phyloP scores from a whole-genome alignment of 2,888 invertebrate genomes.

The Teleogryllus oceanicus region DNA sequence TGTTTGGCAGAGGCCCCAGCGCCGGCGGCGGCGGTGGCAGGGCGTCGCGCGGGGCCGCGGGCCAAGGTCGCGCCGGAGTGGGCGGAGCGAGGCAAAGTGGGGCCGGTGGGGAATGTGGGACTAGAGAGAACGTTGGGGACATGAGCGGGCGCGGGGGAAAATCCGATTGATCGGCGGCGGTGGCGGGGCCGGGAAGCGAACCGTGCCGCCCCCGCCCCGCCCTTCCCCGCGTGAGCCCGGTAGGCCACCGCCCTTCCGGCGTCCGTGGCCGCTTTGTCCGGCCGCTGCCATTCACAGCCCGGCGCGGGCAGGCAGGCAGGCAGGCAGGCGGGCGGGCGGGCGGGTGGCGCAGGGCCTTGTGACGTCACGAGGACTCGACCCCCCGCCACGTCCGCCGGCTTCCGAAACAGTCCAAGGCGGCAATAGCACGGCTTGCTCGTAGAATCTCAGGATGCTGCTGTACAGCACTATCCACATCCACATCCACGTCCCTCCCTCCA shows the following conservation, averaged over 20 bases:
- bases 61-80: neutral
- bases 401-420: no score
- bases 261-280: constrained; percentile 18
- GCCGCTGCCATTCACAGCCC: constrained; percentile 4
- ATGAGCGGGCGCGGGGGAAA: neutral
- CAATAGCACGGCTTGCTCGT: no score
- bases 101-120: neutral
- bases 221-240: neutral
- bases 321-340: no score
- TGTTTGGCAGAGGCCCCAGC: neutral
- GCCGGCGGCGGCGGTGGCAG: neutral
- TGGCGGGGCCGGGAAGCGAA: neutral
- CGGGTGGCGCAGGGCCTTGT: no score
- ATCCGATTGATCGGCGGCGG: neutral
- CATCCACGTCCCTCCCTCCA: no score
- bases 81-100: neutral
- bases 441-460: no score
- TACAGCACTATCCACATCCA: no score
- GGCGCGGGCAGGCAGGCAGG: neutral
- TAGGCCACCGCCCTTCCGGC: neutral
- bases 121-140: neutral
- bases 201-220: neutral
- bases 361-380: no score
- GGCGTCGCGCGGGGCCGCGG: neutral
- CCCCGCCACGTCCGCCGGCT: no score